A percentile compares a stretch with the other conserved stretches of the same genome.
Conservation (phyloP, 2,113 vertebrate genomes). For the Hydrochoerus hydrochaeris region DNA sequence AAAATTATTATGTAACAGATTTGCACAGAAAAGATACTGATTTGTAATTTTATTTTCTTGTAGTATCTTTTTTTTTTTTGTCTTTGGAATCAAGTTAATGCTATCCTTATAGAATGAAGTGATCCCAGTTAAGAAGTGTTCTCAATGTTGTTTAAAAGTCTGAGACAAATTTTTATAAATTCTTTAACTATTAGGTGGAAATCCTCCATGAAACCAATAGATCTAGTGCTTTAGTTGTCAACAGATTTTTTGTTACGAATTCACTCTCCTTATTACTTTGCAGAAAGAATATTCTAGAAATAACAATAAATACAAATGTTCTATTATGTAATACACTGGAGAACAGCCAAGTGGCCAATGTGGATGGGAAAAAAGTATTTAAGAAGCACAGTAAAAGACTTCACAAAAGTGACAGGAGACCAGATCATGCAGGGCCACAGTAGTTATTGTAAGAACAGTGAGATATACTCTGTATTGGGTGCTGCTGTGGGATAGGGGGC, state of each 20-base stretch:
- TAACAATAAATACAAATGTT: not conserved
- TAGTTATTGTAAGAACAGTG: not conserved
- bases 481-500: not conserved
- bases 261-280: not conserved
- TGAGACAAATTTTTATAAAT: not conserved
- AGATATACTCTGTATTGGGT: not conserved
- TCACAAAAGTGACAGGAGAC: not conserved
- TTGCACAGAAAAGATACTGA: not conserved
- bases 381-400: not conserved
- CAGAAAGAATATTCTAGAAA: not conserved
- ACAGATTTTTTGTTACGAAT: not conserved
- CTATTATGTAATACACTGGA: not conserved
- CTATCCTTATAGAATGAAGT: not conserved
- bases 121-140: not conserved
- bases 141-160: not conserved
- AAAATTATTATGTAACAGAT: not conserved
- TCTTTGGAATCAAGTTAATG: not conserved
- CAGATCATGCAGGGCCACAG: not conserved
- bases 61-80: not conserved
- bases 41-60: not conserved
- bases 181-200: not conserved
- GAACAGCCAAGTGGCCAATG: not conserved
- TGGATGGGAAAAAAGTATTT: not conserved
- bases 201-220: not conserved
- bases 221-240: not conserved